phyloP scores from a whole-genome alignment of 2,888 invertebrate species.

The Drosophila mulleri region DNA sequence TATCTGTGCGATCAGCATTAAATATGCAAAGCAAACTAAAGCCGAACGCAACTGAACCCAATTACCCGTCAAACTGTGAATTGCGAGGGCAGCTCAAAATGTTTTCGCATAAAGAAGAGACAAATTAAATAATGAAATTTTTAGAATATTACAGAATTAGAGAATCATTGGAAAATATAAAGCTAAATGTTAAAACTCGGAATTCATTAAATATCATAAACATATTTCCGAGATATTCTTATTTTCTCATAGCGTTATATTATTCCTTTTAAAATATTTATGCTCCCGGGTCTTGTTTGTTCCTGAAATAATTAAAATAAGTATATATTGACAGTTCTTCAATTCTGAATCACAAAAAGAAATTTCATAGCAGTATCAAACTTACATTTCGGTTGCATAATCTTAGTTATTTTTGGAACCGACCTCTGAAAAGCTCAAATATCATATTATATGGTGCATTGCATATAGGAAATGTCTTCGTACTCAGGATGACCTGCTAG shows the following conservation, averaged over 20 bases:
- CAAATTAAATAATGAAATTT: no score
- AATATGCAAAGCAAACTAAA: conserved; percentile 65
- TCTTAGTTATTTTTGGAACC: neutral
- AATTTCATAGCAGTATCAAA: neutral
- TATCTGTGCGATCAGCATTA: conserved; percentile 76
- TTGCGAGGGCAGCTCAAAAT: conserved; percentile 36
- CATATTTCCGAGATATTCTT: neutral
- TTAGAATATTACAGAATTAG: neutral
- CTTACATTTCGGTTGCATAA: neutral
- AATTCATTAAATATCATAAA: neutral
- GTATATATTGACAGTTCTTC: neutral
- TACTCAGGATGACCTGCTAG: conserved; percentile 19
- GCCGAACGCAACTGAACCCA: conserved; percentile 50
- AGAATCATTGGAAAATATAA: neutral
- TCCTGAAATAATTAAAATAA: neutral
- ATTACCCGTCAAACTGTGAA: conserved; percentile 64
- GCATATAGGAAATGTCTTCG: conserved; percentile 21
- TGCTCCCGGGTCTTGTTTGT: no score
- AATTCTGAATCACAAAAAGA: neutral
- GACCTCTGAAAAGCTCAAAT: conserved; percentile 27
- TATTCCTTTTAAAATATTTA: neutral
- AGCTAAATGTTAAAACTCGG: neutral
- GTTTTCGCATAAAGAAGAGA: neutral
- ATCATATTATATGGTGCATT: conserved; percentile 12
- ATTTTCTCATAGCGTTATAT: no score